phyloP scores from a whole-genome alignment of 2,797 vertebrate genomes.

The Schizothorax lantsangensis region DNA sequence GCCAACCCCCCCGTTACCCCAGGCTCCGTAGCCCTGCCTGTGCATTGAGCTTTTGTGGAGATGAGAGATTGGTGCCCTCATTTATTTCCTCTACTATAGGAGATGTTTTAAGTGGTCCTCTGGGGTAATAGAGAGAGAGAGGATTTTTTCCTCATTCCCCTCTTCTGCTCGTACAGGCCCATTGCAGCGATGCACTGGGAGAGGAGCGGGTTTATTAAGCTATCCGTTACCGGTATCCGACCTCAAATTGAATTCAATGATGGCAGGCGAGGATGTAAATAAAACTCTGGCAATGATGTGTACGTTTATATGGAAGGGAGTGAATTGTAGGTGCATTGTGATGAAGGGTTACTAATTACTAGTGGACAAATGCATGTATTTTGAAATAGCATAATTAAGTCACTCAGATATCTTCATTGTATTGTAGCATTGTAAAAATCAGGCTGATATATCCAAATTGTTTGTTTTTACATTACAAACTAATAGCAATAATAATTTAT shows the following conservation, averaged over 20 bases:
- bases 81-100: conserved; percentile 65
- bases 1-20: conserved; percentile 35
- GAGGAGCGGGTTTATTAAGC: conserved; percentile 46
- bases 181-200: conserved; percentile 19
- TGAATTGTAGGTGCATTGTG: neutral
- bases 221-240: conserved; percentile 19
- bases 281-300: neutral
- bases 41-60: conserved; percentile 57
- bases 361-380: neutral
- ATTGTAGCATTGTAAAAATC: neutral
- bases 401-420: neutral
- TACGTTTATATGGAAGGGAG: conserved; percentile 9
- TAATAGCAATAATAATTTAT: neutral
- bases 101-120: conserved; percentile 65
- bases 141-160: conserved; percentile 44
- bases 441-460: too few species aligned
- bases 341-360: neutral
- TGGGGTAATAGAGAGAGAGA: conserved; percentile 54
- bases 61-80: conserved; percentile 64
- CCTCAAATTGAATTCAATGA: conserved; percentile 41
- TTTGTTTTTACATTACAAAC: neutral
- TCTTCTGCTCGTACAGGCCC: conserved; percentile 15
- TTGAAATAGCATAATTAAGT: neutral
- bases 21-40: conserved; percentile 42
- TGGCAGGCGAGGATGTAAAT: conserved; percentile 43